These are phyloP conservation scores for Ellobius talpinus DNA, from an alignment of 2,113 vertebrate species.

Conservation along the genomic window DNA sequence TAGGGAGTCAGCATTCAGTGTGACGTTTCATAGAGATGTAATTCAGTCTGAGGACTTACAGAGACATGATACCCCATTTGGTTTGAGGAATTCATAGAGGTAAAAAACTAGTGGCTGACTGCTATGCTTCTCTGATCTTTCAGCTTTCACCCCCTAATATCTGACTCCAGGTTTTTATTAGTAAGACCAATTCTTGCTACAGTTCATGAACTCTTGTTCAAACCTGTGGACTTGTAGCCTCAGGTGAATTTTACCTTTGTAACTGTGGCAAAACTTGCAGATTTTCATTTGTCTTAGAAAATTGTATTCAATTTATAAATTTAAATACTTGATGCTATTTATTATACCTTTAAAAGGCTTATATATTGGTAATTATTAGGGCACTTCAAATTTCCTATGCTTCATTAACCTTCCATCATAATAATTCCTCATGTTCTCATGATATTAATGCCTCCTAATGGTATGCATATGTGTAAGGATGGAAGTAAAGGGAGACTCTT, in stretches of 20 bases:
- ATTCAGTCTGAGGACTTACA: no score
- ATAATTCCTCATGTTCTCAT: neutral
- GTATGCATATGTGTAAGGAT: neutral
- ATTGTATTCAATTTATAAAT: neutral
- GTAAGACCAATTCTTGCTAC: no score
- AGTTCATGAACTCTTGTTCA: neutral
- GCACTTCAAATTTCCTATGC: neutral
- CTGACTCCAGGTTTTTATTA: no score
- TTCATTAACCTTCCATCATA: neutral
- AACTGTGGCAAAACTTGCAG: neutral
- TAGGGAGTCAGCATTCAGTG: no score
- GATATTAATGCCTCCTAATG: rapidly evolving
- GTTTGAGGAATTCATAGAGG: no score
- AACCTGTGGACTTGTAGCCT: neutral
- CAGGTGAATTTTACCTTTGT: neutral
- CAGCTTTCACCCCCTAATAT: no score
- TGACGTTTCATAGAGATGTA: no score
- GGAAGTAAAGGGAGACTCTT: neutral
- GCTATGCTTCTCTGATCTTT: no score
- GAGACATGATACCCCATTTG: no score
- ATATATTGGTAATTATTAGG: neutral
- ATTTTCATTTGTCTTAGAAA: neutral
- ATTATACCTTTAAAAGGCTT: neutral
- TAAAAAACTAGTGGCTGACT: no score
- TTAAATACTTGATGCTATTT: neutral